Evolutionary conservation across 2,797 vertebrate genomes (phyloP), one percentile per base, ranked within the genome.

Genomic region (Cirrhinus mrigala): DNA sequence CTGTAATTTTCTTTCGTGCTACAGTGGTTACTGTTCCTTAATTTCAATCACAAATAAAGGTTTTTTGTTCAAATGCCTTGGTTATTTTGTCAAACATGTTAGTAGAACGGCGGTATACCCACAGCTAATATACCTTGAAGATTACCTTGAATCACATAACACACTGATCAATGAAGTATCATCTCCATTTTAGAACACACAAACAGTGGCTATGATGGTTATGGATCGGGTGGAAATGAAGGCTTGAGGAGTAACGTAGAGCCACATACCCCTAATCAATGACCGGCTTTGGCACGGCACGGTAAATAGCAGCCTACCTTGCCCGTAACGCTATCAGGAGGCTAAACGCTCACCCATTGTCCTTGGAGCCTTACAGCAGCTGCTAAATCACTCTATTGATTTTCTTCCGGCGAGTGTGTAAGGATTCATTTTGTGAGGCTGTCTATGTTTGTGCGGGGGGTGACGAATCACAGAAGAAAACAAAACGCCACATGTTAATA

Each of bases 361-460:
- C 70, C 80, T 46, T 64, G 84, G 75, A 83, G 78, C 82, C 54
- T 48, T 2, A 84, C 74, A 86, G 74, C 88, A 91, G 85, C 81
- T 87, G 76, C 85, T 87, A 90, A 90, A 88, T 86, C 88, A 90
- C 82, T 71, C 12, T 73, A 91, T 87, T 89, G 90, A 92, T 90
- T 90, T 88, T 82, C 44, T 44, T 85, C 73, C 46, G 29, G 82
- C 71, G 86, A 88, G 76, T 52, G 74, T 62, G 56, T 85, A 87
- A 90, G 90, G 92, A 90, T 89, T 90, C 85, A 86, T 85, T 93
- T 88, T 91, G 90, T 85, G 76, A 90, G 90, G 81, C 85, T 88
- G 89, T 88, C 85, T 79, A 88, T 90, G 73, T 87, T 90, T 89
- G 90, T 89, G 85, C 54, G 33, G 52, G 11, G 74, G 79, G 64